Evolutionary conservation across 2,797 vertebrate genomes (phyloP).

Genomic region (Acanthiza pusilla): DNA sequence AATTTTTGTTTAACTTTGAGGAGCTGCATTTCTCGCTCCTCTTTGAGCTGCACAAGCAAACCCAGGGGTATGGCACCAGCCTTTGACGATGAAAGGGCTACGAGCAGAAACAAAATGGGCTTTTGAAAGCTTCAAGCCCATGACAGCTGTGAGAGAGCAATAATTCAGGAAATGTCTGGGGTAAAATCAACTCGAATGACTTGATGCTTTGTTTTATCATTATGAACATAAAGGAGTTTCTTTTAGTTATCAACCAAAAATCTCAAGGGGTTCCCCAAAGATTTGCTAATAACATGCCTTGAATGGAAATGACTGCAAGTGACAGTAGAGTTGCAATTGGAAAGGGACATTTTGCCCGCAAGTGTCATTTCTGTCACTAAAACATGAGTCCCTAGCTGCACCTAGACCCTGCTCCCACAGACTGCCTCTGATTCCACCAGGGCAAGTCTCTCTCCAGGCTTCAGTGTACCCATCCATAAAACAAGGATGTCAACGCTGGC

Average conservation of each 20-base stretch:
- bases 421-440: not conserved
- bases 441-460: not conserved
- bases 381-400: not conserved
- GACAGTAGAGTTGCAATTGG: not conserved
- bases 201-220: slow-evolving; percentile 72
- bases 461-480: not conserved
- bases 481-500: accelerated
- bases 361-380: not conserved
- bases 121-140: slow-evolving; percentile 66
- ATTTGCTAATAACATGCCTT: slow-evolving; percentile 42
- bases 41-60: slow-evolving; percentile 47
- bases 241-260: slow-evolving; percentile 70
- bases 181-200: slow-evolving; percentile 57
- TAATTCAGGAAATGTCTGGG: slow-evolving; percentile 67
- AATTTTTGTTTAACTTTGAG: slow-evolving; percentile 47
- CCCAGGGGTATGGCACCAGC: slow-evolving; percentile 12
- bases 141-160: slow-evolving; percentile 67
- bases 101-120: slow-evolving; percentile 63
- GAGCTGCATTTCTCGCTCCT: not conserved
- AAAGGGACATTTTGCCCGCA: not conserved
- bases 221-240: slow-evolving; percentile 70
- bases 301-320: slow-evolving; percentile 60
- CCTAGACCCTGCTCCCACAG: not conserved
- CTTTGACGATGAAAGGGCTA: slow-evolving; percentile 67
- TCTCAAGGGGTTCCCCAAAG: slow-evolving; percentile 53